Evolutionary conservation across 2,113 vertebrate genomes (phyloP).

Genomic region (Galeopterus variegatus): DNA sequence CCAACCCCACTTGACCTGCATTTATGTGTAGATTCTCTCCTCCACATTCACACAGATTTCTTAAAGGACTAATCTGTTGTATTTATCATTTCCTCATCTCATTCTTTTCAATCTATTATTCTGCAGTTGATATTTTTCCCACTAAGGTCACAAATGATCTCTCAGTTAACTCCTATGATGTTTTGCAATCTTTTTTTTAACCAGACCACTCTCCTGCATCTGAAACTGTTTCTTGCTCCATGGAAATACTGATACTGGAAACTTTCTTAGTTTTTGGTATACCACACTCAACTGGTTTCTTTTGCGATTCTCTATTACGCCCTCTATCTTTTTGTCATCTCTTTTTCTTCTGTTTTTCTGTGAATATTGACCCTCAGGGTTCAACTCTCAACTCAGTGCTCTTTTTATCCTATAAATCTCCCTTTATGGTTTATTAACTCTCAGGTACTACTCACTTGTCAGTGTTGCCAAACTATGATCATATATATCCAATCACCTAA

Average conservation of each 20-base stretch:
- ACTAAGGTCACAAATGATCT: neutral
- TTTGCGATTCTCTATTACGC: neutral
- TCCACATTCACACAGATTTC: neutral
- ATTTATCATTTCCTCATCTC: slow-evolving; percentile 9
- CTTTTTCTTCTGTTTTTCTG: neutral
- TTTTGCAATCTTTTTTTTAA: neutral
- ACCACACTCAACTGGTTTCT: neutral
- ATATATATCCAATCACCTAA: neutral
- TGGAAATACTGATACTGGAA: neutral
- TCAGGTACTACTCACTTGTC: neutral
- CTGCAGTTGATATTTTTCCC: neutral
- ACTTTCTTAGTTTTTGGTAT: neutral
- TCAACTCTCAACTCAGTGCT: neutral
- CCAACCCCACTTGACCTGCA: too few relatives aligned
- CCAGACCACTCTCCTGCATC: neutral
- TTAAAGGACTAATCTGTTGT: neutral
- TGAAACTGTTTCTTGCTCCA: neutral
- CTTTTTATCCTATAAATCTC: neutral
- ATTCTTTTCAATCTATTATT: neutral
- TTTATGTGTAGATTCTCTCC: neutral
- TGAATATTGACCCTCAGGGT: neutral
- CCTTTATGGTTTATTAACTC: neutral
- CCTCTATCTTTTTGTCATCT: neutral
- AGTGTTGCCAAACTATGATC: neutral
- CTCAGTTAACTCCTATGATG: neutral